Evolutionary conservation across 1,140 invertebrate species (phyloP).

Genomic region (Zaprionus inermis): DNA sequence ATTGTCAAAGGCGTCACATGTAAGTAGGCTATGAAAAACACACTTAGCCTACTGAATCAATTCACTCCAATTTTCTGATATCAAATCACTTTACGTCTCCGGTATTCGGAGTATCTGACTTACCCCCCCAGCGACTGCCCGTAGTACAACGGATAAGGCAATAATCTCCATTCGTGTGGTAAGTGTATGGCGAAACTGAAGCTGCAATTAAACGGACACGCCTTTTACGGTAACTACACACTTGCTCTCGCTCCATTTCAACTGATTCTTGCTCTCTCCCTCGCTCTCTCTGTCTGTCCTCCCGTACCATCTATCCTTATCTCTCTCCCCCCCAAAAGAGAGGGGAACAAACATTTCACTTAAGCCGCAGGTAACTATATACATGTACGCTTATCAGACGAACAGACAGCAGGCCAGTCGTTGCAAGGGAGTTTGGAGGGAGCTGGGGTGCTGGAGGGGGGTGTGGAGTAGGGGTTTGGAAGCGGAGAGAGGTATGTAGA

Average conservation of each 20-base stretch:
- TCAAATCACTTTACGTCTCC: neutral
- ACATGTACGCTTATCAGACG: constrained; percentile 65
- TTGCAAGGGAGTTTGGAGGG: neutral
- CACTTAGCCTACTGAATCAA: too few species aligned
- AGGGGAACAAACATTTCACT: constrained; percentile 64
- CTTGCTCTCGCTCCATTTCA: neutral
- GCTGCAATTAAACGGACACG: constrained; percentile 68
- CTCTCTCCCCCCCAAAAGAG: constrained; percentile 27
- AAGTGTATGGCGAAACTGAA: constrained; percentile 24
- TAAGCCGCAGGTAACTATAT: constrained; percentile 71
- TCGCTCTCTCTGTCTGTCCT: neutral
- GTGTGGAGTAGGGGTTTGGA: neutral
- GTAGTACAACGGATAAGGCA: neutral
- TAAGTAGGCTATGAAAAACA: too few species aligned
- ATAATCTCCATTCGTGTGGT: neutral
- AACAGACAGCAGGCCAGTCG: constrained; percentile 14
- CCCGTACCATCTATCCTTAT: neutral
- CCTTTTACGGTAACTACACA: neutral
- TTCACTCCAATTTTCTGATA: too few species aligned
- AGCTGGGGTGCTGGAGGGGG: neutral
- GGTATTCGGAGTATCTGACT: neutral
- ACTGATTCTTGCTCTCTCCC: neutral
- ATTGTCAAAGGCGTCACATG: too few species aligned
- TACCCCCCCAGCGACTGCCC: neutral
- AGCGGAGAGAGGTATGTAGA: neutral